Conservation (phyloP, 2,888 invertebrate species). For the Meta bourneti region DNA sequence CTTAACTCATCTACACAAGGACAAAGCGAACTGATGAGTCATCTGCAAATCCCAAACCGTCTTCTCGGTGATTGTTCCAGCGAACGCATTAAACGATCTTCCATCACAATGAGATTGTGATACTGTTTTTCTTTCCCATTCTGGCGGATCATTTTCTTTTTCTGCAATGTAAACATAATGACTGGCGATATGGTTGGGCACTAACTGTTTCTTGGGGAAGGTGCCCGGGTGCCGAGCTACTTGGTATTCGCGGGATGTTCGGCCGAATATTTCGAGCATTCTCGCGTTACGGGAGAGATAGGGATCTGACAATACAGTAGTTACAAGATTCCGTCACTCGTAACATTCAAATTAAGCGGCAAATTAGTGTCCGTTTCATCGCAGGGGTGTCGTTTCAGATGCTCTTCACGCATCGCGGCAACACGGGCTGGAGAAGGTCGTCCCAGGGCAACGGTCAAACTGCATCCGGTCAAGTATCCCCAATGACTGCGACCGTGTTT, state of each 20-base stretch:
- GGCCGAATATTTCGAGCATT: slow-evolving; percentile 5
- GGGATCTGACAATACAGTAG: slow-evolving; percentile 25
- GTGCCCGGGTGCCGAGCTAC: neutral
- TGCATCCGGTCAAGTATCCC: slow-evolving; percentile 36
- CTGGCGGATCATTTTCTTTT: neutral
- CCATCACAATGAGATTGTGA: too few species aligned
- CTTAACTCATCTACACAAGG: too few species aligned
- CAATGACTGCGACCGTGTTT: neutral
- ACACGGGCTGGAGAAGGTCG: slow-evolving; percentile 17
- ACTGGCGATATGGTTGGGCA: slow-evolving; percentile 45
- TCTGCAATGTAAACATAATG: slow-evolving; percentile 69
- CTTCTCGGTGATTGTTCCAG: too few species aligned
- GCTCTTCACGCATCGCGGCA: slow-evolving; percentile 16
- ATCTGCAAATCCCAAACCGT: too few species aligned
- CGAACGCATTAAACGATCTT: too few species aligned
- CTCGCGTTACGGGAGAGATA: slow-evolving; percentile 32
- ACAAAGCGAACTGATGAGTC: too few species aligned
- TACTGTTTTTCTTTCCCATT: too few species aligned
- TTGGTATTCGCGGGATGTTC: slow-evolving; percentile 43
- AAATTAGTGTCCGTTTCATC: slow-evolving; percentile 39
- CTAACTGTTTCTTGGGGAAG: neutral
- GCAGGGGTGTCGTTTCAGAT: slow-evolving; percentile 20
- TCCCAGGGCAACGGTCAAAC: slow-evolving; percentile 23
- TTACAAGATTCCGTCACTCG: slow-evolving; percentile 55
- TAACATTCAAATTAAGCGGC: slow-evolving; percentile 67